Percentiles rank a stretch among this genome's conserved stretches.
Conservation (phyloP, 2,113 vertebrate genomes). For the Cacatua alba region DNA sequence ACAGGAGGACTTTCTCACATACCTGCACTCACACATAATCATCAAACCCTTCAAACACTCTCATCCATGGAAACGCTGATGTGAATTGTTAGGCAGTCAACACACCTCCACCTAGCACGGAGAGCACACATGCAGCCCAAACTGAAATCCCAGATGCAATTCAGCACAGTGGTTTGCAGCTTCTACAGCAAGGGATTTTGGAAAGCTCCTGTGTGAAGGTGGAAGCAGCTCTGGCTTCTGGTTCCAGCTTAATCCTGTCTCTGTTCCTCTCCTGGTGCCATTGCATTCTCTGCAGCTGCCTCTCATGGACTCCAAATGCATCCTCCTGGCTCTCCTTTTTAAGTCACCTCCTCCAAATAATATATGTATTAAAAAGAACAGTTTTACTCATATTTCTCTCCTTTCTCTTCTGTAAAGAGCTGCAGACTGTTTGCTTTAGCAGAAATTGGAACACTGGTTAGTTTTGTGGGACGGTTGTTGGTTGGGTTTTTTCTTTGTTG, state of each 20-base stretch:
- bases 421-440: background rate
- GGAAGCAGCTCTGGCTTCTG: background rate
- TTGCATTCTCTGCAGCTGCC: background rate
- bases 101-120: rapidly evolving
- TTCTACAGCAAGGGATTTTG: background rate
- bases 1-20: rapidly evolving
- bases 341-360: background rate
- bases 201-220: background rate
- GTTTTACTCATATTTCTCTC: background rate
- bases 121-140: rapidly evolving
- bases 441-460: background rate
- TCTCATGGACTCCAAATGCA: background rate
- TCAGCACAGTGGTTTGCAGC: background rate
- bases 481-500: background rate
- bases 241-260: background rate
- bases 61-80: rapidly evolving
- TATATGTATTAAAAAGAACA: background rate
- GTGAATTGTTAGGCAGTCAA: background rate
- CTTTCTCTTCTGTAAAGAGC: background rate
- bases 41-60: background rate
- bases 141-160: background rate
- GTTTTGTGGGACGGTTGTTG: background rate
- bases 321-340: background rate
- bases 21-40: rapidly evolving
- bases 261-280: background rate